Evolutionary conservation across 2,797 vertebrate species (phyloP).

Genomic region (Micrastur ruficollis): DNA sequence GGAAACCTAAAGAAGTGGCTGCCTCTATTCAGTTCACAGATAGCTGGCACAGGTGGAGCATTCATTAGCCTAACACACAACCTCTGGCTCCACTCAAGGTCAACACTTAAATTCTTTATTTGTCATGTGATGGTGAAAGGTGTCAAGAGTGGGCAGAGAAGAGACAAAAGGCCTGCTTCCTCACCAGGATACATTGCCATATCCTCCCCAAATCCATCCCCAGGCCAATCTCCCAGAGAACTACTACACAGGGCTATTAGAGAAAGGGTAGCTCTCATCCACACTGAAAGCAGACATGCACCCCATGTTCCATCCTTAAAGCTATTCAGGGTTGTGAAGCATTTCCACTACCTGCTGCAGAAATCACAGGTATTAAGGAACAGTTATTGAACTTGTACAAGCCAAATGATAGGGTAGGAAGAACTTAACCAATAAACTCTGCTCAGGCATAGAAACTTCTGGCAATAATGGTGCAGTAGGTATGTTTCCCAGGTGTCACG

Average conservation of each 20-base stretch:
- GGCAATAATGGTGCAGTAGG: neutral
- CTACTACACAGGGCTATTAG: neutral
- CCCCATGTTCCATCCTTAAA: neutral
- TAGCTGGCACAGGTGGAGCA: neutral
- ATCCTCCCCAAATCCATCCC: neutral
- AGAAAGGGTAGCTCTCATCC: neutral
- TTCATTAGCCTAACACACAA: neutral
- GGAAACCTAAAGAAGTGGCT: neutral
- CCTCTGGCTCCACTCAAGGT: neutral
- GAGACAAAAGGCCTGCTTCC: neutral
- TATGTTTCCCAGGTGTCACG: neutral
- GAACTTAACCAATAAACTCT: neutral
- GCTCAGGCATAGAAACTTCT: neutral
- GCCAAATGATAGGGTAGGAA: neutral
- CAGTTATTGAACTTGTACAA: neutral
- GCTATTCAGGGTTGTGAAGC: neutral
- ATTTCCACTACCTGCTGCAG: neutral
- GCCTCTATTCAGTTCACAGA: neutral
- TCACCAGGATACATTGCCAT: neutral
- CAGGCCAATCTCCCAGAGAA: neutral
- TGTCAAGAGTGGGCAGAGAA: neutral
- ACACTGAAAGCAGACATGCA: neutral
- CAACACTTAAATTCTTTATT: neutral
- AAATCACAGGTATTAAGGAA: neutral
- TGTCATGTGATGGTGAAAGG: neutral